Base-by-base conservation (phyloP, 2,888 invertebrate species). In the Dione juno region DNA sequence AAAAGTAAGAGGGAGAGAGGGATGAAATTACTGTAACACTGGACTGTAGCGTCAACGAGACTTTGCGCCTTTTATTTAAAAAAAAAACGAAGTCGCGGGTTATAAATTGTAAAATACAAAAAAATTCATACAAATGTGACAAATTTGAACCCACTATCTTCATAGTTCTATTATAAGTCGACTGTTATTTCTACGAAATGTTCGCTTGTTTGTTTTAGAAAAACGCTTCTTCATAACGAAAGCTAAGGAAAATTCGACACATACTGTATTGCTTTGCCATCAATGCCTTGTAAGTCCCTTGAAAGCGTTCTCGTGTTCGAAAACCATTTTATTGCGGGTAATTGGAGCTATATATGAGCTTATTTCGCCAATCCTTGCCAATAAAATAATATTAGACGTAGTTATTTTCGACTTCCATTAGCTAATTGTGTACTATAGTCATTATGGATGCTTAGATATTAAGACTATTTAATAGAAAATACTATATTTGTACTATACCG, bases 221-320 rank as follows among this genome's bases (percentile, higher is more conserved):
- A 50, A 50, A 50, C 5, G 5, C 19, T 50, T 50, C 13, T 37
- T 57, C 16, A 57, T 43, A 43, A 28, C n/a, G 45, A 45, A 45
- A 45, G 10, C n/a, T 13, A 16, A 61, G 45, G 61, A 61, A 61
- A 45, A 45, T 7, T 28, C 37, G n/a, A 53, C 28, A 66, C n/a
- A 41, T 7, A 61, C 10, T 28, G 59, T 61, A 61, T 61, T 61
- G 61, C 45, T 45, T 13, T 14, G 28, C 64, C 37, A 64, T 64
- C 64, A n/a, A 64, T 50, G 35, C 64, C 40, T 50, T 64, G 50
- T 64, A 64, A 74, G 65, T 41, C 59, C 50, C 67, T 54, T 76
- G 70, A 78, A 76, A 75, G 78, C 77, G 19, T 77, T 78, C 67
- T 71, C 77, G 67, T 77, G 77, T 78, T 74, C 72, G 16, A 67